Base-by-base conservation (phyloP, 2,113 vertebrate species). In the Ramphastos sulfuratus region DNA sequence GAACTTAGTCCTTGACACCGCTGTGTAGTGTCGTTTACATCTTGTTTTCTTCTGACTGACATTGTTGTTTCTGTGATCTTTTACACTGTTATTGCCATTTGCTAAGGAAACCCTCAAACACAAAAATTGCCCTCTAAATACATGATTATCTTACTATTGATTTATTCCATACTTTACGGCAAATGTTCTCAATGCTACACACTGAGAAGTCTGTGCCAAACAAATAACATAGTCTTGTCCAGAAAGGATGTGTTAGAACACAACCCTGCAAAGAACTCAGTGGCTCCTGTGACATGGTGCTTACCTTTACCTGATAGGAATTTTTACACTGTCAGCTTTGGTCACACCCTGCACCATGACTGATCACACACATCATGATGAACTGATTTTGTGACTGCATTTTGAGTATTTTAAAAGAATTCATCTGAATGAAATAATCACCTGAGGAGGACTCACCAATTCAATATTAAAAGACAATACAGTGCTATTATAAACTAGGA, bases 81-180 rank as follows among this genome's bases (percentile, higher is more conserved):
- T 85, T 89, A 88, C 66, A 80, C 54, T 55, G 60, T 35, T 80
- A 74, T 14, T 89, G 71, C 52, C 42, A 46, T 95, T 95, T 95
- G 63, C 71, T 88, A 69, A 82, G 59, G 69, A 93, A 96, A 89
- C 55, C 48, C 73, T 90, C 72, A 87, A 91, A 93, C 54, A 82
- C 63, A 86, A 83, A 95, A 92, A 92, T 65, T 90, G 73, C 66
- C 46, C 79, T 89, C 73, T 94, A 82, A 94, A 93, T 91, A 76
- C 44, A 28, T 69, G 85, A 94, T 96, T 93, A 65, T n/a, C 6
- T 96, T 96, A 85, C 86, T 91, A 93, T 95, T 80, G 96, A 93
- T 96, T 95, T 86, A 85, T 89, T 92, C 92, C 16, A 31, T 85
- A 64, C 42, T 85, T 93, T 94, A 31, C 60, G 78, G 15, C 83